Base-by-base conservation (phyloP, 2,113 vertebrate species). In the Circaetus cinerascens region DNA sequence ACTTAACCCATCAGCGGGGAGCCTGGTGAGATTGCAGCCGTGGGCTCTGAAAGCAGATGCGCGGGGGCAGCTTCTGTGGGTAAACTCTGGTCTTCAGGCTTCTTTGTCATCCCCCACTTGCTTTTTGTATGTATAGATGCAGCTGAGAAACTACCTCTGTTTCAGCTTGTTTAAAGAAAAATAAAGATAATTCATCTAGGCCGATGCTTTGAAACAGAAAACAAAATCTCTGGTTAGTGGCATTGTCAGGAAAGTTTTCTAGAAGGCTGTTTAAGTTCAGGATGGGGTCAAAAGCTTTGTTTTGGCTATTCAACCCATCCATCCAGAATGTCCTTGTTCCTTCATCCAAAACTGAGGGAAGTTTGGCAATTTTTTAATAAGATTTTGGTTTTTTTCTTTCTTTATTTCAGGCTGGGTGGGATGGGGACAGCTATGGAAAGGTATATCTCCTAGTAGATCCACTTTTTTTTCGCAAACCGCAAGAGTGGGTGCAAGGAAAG, bases 1-100 rank as follows among this genome's bases (percentile, higher is more conserved):
- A 76, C 27, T 95, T 93, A 95, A 96, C 95, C 89, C 93, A 73
- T 72, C 93, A 92, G 77, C 34, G 1, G 90, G 96, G 79, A 86
- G 63, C 50, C 43, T 69, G 72, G 43, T 90, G 90, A 67, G 90
- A 93, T 74, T 7, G 14, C 76, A 95, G 73, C 17, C 5, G 0
- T 23, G 43, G 72, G 55, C 60, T 84, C 51, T 51, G 69, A 48
- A 86, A 89, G 68, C 82, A 19, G 32, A 75, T 36, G 48, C 43
- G 53, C 2, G 1, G 73, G 55, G 73, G 45, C 48, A 62, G 80
- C 80, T 94, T 84, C 94, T 75, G 88, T 89, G 80, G 53, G 27
- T 89, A 85, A 95, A 94, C 80, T 73, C 59, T 30, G 64, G 55
- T 71, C 67, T 81, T 93, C n/a, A 34, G 51, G 51, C 34, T 66